A percentile compares a stretch with the other conserved stretches of the same genome.
Evolutionary conservation across 1,140 invertebrate species (phyloP).

Genomic region (Drosophila equinoxialis): DNA sequence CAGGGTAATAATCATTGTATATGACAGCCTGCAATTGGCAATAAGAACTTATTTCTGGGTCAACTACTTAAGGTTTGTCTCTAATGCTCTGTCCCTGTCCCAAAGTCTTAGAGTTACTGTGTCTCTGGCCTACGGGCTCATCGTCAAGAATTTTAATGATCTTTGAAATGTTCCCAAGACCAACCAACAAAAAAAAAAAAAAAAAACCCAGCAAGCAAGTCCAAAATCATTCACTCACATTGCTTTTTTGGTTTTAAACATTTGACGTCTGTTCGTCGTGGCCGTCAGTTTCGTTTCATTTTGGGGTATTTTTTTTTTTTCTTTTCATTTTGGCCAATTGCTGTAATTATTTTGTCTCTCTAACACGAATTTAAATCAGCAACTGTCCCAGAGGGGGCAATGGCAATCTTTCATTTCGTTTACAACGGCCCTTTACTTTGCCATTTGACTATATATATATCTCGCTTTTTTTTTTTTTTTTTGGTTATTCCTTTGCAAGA

Average conservation of each 20-base stretch:
- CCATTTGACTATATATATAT: constrained; percentile 7
- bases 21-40: constrained; percentile 51
- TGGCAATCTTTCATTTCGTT: constrained; percentile 35
- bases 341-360: constrained; percentile 80
- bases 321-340: constrained; percentile 61
- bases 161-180: constrained; percentile 67
- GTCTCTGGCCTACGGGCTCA: constrained; percentile 40
- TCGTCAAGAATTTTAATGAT: constrained; percentile 61
- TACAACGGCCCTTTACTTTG: constrained; percentile 62
- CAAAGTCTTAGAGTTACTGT: background rate
- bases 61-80: constrained; percentile 60
- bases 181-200: constrained; percentile 33
- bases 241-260: constrained; percentile 23
- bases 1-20: constrained; percentile 1
- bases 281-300: constrained; percentile 65
- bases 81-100: constrained; percentile 1
- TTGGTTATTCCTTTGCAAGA: constrained; percentile 28
- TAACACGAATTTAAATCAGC: constrained; percentile 81
- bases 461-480: constrained; percentile 32
- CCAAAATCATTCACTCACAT: constrained; percentile 50
- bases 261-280: constrained; percentile 60
- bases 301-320: constrained; percentile 34
- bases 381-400: constrained; percentile 72
- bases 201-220: constrained; percentile 10
- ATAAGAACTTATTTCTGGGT: constrained; percentile 65